Conservation (phyloP, 1,140 invertebrate species). For the Drosophila grimshawi region DNA sequence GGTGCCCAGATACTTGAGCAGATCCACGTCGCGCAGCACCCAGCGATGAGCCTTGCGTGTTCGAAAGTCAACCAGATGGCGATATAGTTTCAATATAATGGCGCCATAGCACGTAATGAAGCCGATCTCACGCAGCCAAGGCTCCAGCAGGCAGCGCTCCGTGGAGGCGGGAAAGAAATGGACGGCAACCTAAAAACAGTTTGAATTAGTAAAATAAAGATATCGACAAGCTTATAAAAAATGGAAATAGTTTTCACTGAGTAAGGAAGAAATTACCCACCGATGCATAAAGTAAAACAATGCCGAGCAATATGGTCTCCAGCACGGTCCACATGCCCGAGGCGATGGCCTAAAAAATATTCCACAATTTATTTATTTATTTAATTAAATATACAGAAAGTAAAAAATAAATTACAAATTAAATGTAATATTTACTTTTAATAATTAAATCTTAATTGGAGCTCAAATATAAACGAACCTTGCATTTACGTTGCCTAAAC, state of each 20-base stretch:
- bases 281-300: slow-evolving; percentile 93
- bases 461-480: slow-evolving; percentile 85
- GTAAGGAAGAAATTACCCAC: slow-evolving; percentile 86
- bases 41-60: slow-evolving; percentile 96
- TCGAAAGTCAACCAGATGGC: slow-evolving; percentile 91
- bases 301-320: slow-evolving; percentile 93
- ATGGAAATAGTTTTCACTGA: neutral
- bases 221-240: too few species aligned
- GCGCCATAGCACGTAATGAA: slow-evolving; percentile 96
- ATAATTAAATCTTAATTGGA: too few species aligned
- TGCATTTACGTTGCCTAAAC: slow-evolving; percentile 90
- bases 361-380: neutral
- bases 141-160: slow-evolving; percentile 91
- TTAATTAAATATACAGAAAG: too few species aligned
- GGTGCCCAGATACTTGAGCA: slow-evolving; percentile 90
- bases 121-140: slow-evolving; percentile 95
- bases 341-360: slow-evolving; percentile 88
- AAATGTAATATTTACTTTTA: slow-evolving; percentile 8
- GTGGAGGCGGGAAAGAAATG: slow-evolving; percentile 92
- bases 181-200: slow-evolving; percentile 89
- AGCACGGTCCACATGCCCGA: slow-evolving; percentile 95
- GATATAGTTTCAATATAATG: slow-evolving; percentile 95
- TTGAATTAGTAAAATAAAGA: neutral
- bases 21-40: slow-evolving; percentile 93
- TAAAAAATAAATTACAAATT: neutral